Evolutionary conservation across 2,797 vertebrate species (phyloP), one percentile per base, ranked within the genome.

Genomic region (Acridotheres tristis): DNA sequence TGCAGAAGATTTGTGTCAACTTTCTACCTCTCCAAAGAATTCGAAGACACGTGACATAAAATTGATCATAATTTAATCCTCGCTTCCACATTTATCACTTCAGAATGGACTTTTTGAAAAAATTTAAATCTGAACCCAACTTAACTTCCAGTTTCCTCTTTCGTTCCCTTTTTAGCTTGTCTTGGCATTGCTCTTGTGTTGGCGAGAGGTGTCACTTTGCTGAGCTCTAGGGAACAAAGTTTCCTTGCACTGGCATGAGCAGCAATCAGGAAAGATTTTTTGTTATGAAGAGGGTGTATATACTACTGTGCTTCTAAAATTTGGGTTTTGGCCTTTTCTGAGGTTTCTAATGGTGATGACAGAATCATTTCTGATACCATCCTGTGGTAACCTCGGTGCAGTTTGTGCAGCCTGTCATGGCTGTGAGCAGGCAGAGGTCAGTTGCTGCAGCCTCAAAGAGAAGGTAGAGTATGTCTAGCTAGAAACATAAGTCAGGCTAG

Each of bases 351-450:
- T 2, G 2, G 16, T 53, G 61, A 47, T 2, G 7, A 42, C 32
- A 50, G 26, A 55, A 6, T 53, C 0, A 3, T 65, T 72, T 81
- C 69, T 78, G 29, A 61, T 84, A 8, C 23, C 32, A 6, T 57
- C 27, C 16, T 3, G 2, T 3, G 0, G 32, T 42, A 34, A 16
- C 45, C 59, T 61, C 71, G 45, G 17, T 73, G 74, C 30, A 34
- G 20, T 13, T 77, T 65, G 38, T 38, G 38, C 26, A 54, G 32
- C 57, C 43, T 0, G 0, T 12, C 0, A 0, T 25, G 11, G 38
- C 36, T 84, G 14, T 32, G 34, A 58, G 75, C 55, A 22, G 27
- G 22, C 43, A 53, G 40, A 50, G 22, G 18, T 34, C 53, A 20
- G 11, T 76, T 3, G 2, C 57, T 62, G 55, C 43, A 48, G 18